These are phyloP conservation scores for Acrossocheilus wenchowensis DNA, from an alignment of 2,797 vertebrate species.

Conservation along the genomic window DNA sequence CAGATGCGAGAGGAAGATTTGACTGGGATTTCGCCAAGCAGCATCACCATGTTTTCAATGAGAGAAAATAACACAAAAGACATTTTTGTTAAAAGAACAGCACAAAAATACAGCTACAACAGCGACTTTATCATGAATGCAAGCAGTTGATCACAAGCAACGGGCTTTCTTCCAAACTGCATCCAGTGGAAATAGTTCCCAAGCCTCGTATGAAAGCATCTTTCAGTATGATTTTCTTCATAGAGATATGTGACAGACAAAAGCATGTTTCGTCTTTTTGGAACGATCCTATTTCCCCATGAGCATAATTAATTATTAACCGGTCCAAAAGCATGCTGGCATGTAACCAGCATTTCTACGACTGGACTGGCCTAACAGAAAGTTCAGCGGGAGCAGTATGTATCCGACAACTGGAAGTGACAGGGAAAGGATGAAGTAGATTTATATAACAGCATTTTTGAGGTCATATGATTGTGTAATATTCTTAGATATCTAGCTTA, in stretches of 20 bases:
- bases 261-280: not conserved
- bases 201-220: slow-evolving; percentile 20
- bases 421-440: not conserved
- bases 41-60: not conserved
- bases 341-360: not conserved
- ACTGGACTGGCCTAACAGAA: not conserved
- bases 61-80: not conserved
- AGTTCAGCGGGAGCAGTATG: not conserved
- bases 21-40: not conserved
- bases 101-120: not conserved
- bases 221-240: not conserved
- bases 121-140: not conserved
- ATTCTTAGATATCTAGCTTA: not conserved
- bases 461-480: not conserved
- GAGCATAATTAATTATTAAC: not conserved
- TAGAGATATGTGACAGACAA: not conserved
- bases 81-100: not conserved
- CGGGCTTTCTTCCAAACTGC: slow-evolving; percentile 6
- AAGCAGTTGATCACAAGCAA: slow-evolving; percentile 4
- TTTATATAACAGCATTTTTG: not conserved
- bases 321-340: not conserved
- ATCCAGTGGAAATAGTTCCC: slow-evolving; percentile 22
- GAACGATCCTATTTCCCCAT: not conserved
- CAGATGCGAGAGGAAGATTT: slow-evolving; percentile 27
- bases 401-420: slow-evolving; percentile 6